Base-by-base conservation (phyloP, 2,888 invertebrate genomes). In the Andrena trimmerana region DNA sequence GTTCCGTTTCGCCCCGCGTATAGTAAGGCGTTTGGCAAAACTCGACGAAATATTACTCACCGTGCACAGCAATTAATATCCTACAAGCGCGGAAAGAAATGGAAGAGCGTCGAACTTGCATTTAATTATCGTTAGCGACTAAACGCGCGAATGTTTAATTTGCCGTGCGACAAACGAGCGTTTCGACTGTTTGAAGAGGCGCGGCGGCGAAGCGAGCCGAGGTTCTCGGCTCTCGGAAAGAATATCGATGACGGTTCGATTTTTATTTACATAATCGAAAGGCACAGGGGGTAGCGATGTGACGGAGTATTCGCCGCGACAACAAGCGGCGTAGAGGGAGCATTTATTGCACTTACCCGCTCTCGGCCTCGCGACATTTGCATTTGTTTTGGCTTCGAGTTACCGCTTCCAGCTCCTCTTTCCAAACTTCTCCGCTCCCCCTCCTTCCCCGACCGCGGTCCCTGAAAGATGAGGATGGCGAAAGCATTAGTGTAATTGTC, bases 401-500 rank as follows among this genome's bases (percentile, higher is more conserved):
- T 59, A 59, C 60, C 50, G 27, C 13, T n/a, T 20, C 48, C 20
- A 24, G 31, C 24, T 7, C 27, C 29, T 27, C 66, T 33, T 16
- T 6, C 29, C 29, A 13, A 59, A 42, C 42, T 60, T 60, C 29
- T 27, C 16, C 24, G 0, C 7, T 20, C 20, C 20, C 20, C 20
- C 20, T 0, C 27, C 31, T 1, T 2, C 24, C 7, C 16, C 16
- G 16, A 4, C 27, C 48, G 6, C 48, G 29, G n/a, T 24, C 36
- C 33, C 59, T 29, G 59, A 65, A 69, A 63, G 57, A 68, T 48
- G 68, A 75, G 52, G 69, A 71, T 13, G 60, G 62, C 79, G 60
- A 16, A 10, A 65, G 75, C 81, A 60, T 76, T 72, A 75, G 67
- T 36, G 36, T 69, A 72, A 81, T 83, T 57, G 72, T 81, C 63